phyloP scores from a whole-genome alignment of 2,113 vertebrate species.

The Anhinga rufa region DNA sequence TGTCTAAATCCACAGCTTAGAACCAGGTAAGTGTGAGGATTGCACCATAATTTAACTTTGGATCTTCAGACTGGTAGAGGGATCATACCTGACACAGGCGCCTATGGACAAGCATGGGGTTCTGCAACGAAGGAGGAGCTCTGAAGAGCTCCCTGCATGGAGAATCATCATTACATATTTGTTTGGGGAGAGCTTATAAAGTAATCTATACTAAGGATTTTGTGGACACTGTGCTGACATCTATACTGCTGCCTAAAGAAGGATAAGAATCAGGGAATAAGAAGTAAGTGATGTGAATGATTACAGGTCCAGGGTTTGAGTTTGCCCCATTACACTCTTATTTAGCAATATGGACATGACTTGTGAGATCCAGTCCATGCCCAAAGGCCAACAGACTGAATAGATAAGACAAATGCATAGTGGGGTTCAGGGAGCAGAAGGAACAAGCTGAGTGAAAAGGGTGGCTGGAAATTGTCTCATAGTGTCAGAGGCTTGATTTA shows the following conservation, averaged over 20 bases:
- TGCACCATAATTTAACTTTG: background rate
- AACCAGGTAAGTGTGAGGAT: background rate
- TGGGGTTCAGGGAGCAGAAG: background rate
- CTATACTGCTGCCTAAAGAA: background rate
- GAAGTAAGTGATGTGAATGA: background rate
- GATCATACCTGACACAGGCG: background rate
- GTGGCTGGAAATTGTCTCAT: background rate
- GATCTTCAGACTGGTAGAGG: background rate
- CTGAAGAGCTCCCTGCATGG: background rate
- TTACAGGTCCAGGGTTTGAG: background rate
- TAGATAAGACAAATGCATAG: background rate
- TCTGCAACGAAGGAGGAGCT: background rate
- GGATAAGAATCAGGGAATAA: background rate
- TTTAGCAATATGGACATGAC: background rate
- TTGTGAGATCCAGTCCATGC: background rate
- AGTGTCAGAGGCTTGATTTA: background rate
- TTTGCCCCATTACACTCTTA: background rate
- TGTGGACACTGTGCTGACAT: background rate
- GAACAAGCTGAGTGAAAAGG: background rate
- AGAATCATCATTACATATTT: background rate
- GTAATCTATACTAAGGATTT: background rate
- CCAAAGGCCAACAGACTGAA: background rate
- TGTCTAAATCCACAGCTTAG: background rate
- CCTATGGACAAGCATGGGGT: background rate
- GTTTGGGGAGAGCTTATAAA: background rate